Percentiles rank a stretch among this genome's conserved stretches.
Evolutionary conservation across 2,113 vertebrate genomes (phyloP).

Genomic region (Corythoichthys intestinalis): DNA sequence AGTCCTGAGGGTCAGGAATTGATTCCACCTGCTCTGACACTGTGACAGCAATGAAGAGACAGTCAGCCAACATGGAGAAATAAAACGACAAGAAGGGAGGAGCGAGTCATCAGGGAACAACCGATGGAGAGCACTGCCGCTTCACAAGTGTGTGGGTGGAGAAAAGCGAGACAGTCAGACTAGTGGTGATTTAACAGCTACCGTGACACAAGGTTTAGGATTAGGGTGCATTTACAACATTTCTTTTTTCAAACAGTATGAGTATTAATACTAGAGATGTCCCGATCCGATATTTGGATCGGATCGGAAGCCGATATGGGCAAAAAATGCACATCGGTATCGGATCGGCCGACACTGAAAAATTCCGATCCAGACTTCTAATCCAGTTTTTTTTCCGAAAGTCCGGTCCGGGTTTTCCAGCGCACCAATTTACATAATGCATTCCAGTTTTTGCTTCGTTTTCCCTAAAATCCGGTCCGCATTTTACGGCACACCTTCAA

Average conservation of each 20-base stretch:
- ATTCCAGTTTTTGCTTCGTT: too few relatives aligned
- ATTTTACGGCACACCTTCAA: too few relatives aligned
- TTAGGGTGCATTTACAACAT: slow-evolving; percentile 31
- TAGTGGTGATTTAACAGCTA: slow-evolving; percentile 50
- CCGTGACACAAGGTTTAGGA: slow-evolving; percentile 49
- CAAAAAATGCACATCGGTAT: too few relatives aligned
- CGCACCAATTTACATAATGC: too few relatives aligned
- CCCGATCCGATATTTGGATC: too few relatives aligned
- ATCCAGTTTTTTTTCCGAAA: too few relatives aligned
- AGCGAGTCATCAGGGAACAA: slow-evolving; percentile 16
- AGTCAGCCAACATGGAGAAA: slow-evolving; percentile 12
- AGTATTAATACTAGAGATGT: not conserved
- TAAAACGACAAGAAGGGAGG: slow-evolving; percentile 31
- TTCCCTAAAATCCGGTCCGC: too few relatives aligned
- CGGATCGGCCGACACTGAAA: too few relatives aligned
- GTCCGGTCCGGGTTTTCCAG: too few relatives aligned
- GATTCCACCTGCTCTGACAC: slow-evolving; percentile 68
- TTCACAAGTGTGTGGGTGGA: slow-evolving; percentile 28
- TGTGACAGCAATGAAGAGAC: slow-evolving; percentile 45
- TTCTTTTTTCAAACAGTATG: not conserved
- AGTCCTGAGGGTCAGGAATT: slow-evolving; percentile 59
- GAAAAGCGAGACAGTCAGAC: slow-evolving; percentile 27
- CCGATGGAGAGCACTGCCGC: slow-evolving; percentile 16
- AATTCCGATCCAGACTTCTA: too few relatives aligned
- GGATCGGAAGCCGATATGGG: too few relatives aligned